A percentile compares a stretch with the other conserved stretches of the same genome.
These are phyloP conservation scores for Pantherophis vulpinus DNA, from an alignment of 2,797 vertebrate species.

Conservation along the genomic window DNA sequence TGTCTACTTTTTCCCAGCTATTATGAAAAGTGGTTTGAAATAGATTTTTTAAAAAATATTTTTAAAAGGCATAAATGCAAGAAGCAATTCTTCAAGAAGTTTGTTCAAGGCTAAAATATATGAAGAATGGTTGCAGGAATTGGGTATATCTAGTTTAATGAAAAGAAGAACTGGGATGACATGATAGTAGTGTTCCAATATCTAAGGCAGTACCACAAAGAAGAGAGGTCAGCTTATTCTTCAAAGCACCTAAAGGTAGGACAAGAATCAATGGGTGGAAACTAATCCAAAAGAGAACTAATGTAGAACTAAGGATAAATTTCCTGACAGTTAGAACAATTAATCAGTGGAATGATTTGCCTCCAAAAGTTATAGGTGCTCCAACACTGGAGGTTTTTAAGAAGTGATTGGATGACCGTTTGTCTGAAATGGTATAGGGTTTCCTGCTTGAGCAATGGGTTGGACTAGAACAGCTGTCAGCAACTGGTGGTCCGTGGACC, in stretches of 20 bases:
- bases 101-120: not conserved
- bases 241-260: not conserved
- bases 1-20: not conserved
- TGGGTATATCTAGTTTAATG: not conserved
- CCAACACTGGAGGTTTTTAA: not conserved
- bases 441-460: not conserved
- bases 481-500: too few relatives aligned
- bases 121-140: not conserved
- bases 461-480: not conserved
- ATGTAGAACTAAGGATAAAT: not conserved
- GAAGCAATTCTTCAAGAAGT: constrained; percentile 41
- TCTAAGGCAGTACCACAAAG: not conserved
- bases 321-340: not conserved
- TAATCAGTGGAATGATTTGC: not conserved
- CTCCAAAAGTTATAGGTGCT: not conserved
- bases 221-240: not conserved
- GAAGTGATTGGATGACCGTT: not conserved
- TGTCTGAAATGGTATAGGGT: not conserved
- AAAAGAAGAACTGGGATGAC: not conserved
- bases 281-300: too few relatives aligned
- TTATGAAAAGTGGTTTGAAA: constrained; percentile 37
- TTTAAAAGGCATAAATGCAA: not conserved
- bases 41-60: not conserved
- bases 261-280: not conserved
- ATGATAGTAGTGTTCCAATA: not conserved